phyloP scores from a whole-genome alignment of 2,888 invertebrate species.

The Oxyteleia sp. region DNA sequence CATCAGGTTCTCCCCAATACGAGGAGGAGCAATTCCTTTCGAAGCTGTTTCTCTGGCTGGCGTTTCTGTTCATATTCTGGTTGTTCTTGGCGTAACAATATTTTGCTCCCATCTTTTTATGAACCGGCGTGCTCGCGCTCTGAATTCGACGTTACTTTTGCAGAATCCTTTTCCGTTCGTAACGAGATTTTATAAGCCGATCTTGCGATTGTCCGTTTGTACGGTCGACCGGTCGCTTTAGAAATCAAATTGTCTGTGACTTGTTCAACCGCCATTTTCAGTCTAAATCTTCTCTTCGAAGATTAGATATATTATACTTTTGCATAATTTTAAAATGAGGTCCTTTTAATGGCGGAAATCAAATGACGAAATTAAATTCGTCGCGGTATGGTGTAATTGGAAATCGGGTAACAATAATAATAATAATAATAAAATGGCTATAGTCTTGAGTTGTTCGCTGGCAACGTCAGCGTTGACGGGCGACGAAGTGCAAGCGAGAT shows the following conservation, averaged over 20 bases:
- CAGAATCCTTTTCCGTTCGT: conserved; percentile 5
- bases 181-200: conserved; percentile 13
- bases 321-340: no score
- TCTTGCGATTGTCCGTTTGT: neutral
- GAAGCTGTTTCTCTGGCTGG: conserved; percentile 97
- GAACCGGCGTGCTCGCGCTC: conserved; percentile 14
- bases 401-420: no score
- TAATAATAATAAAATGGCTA: no score
- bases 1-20: conserved; percentile 94
- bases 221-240: neutral
- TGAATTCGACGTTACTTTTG: conserved; percentile 19
- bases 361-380: conserved; percentile 11
- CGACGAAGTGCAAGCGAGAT: conserved; percentile 35
- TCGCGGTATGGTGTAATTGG: conserved; percentile 32
- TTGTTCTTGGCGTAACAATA: conserved; percentile 93
- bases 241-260: conserved; percentile 33
- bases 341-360: neutral
- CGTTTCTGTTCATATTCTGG: conserved; percentile 96
- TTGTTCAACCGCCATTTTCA: conserved; percentile 6
- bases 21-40: conserved; percentile 97
- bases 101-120: conserved; percentile 54
- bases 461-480: conserved; percentile 36
- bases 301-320: conserved; percentile 10
- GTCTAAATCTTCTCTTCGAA: neutral
- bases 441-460: conserved; percentile 48